Percentiles rank a stretch among this genome's conserved stretches.
Evolutionary conservation across 2,888 invertebrate genomes (phyloP).

Genomic region (Melieria omissa): DNA sequence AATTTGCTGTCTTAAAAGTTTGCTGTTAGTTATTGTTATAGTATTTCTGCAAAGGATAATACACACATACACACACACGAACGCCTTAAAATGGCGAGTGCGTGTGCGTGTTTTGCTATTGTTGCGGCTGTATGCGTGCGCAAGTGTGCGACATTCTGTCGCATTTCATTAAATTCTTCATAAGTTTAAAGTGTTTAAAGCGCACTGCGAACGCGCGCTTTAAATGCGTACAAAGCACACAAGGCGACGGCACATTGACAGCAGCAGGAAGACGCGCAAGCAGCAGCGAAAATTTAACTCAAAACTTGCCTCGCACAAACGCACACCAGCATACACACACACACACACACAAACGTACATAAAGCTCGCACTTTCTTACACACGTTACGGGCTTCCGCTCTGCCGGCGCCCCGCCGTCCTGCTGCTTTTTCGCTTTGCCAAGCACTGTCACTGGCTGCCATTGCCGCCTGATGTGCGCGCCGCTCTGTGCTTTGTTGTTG

Average conservation of each 20-base stretch:
- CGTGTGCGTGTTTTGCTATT: not conserved
- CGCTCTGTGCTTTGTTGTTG: not conserved
- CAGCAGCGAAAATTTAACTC: not conserved
- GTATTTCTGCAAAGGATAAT: slow-evolving; percentile 13
- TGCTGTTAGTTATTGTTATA: not conserved
- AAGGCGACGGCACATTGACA: not conserved
- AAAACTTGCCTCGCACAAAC: not conserved
- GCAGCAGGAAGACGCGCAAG: not conserved
- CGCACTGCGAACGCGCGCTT: not conserved
- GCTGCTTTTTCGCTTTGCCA: not conserved
- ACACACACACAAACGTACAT: not conserved
- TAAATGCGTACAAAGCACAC: not conserved
- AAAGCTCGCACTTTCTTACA: not conserved
- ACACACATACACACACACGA: not conserved
- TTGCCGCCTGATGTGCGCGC: not conserved
- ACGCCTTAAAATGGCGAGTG: not conserved
- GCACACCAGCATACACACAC: not conserved
- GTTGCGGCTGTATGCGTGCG: not conserved
- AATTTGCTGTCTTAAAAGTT: slow-evolving; percentile 13
- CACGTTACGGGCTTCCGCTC: not conserved
- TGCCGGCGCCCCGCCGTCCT: not conserved
- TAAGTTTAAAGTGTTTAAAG: not conserved
- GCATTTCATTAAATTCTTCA: not conserved
- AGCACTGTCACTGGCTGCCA: not conserved
- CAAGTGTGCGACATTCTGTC: not conserved